phyloP scores from a whole-genome alignment of 2,888 invertebrate species.

The Cephus nigrinus region DNA sequence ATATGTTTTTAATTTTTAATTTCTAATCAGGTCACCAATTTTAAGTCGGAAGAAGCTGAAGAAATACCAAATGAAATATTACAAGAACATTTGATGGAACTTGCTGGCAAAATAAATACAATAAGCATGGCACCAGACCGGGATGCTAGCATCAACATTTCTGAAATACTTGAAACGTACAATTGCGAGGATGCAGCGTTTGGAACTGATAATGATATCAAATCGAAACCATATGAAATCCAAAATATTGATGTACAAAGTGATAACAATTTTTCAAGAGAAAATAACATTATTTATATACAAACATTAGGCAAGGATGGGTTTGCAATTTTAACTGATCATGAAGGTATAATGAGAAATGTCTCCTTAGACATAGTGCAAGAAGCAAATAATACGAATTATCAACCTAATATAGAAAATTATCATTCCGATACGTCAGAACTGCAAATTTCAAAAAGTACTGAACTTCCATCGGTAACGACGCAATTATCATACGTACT shows the following conservation, averaged over 20 bases:
- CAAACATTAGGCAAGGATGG: conserved; percentile 13
- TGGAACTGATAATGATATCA: background rate
- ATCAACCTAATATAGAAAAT: background rate
- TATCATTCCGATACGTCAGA: background rate
- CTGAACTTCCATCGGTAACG: background rate
- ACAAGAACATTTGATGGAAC: conserved; percentile 39
- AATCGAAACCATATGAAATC: background rate
- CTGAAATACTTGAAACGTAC: conserved; percentile 34
- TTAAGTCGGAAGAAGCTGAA: conserved; percentile 35
- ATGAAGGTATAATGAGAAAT: conserved; percentile 9
- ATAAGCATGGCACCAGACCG: conserved; percentile 30
- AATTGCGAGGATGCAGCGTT: conserved; percentile 27
- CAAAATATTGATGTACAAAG: conserved; percentile 1
- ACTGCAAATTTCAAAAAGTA: background rate
- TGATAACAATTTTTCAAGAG: background rate
- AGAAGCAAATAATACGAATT: background rate
- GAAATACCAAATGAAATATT: conserved; percentile 32
- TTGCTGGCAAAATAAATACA: conserved; percentile 38
- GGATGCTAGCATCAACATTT: conserved; percentile 30
- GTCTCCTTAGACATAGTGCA: background rate
- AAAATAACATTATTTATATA: conserved; percentile 17
- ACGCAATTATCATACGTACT: background rate
- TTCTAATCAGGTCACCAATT: conserved; percentile 38
- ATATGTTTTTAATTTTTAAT: conserved; percentile 12
- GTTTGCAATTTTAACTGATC: conserved; percentile 7